These are phyloP conservation scores for Corythornis cristatus DNA, from an alignment of 2,113 vertebrate species.

Conservation along the genomic window DNA sequence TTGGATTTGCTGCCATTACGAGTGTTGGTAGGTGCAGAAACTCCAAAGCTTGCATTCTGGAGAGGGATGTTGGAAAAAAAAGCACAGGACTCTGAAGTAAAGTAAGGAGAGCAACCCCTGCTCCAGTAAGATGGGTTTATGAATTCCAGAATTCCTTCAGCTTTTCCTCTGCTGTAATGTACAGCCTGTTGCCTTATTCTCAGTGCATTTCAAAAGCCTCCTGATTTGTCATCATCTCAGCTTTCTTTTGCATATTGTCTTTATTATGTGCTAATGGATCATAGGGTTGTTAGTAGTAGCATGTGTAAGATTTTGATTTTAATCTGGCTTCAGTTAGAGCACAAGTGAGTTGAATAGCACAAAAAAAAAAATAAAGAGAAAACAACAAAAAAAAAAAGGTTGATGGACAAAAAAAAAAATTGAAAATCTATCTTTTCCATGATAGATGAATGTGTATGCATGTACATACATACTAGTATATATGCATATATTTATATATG, in stretches of 20 bases:
- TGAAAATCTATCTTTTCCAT: conserved; percentile 1
- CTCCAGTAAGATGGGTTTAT: background rate
- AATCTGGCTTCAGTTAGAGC: conserved; percentile 65
- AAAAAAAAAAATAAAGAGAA: conserved; percentile 19
- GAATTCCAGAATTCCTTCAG: conserved; percentile 28
- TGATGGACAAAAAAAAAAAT: conserved; percentile 49
- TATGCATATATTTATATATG: conserved; percentile 64
- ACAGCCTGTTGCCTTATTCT: conserved; percentile 64
- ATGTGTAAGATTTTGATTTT: conserved; percentile 63
- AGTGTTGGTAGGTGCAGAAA: conserved; percentile 49
- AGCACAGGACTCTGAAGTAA: background rate
- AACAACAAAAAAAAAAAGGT: conserved; percentile 37
- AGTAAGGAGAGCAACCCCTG: background rate
- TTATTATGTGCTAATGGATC: conserved; percentile 49
- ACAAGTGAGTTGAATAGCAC: conserved; percentile 70
- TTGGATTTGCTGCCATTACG: conserved; percentile 47
- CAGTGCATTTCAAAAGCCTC: conserved; percentile 48
- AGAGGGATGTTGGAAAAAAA: background rate
- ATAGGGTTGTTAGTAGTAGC: conserved; percentile 39
- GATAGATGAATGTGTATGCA: conserved; percentile 62
- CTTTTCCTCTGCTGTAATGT: conserved; percentile 15
- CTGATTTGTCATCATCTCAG: conserved; percentile 59
- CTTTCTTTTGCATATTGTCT: conserved; percentile 32
- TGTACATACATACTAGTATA: conserved; percentile 61
- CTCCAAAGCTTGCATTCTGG: background rate